Evolutionary conservation across 2,888 invertebrate genomes (phyloP).

Genomic region (Halocaridina rubra): DNA sequence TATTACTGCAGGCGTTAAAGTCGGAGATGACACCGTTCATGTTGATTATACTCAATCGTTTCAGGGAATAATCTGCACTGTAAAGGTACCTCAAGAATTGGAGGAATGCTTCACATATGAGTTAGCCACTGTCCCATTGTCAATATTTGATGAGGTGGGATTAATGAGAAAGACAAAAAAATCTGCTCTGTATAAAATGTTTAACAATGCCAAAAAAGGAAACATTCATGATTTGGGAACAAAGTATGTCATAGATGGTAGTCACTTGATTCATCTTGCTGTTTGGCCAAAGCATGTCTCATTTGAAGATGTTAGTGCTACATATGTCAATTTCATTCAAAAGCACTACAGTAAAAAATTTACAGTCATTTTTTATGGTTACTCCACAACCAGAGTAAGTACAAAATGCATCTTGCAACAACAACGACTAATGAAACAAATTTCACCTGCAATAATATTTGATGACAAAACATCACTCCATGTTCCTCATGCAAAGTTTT

Average conservation of each 20-base stretch:
- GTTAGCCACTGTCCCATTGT: constrained; percentile 25
- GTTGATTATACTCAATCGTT: constrained; percentile 31
- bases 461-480: background rate
- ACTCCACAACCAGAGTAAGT: constrained; percentile 21
- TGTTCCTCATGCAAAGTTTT: constrained; percentile 14
- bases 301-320: background rate
- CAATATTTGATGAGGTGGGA: constrained; percentile 34
- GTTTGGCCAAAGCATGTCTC: constrained; percentile 58
- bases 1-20: constrained; percentile 17
- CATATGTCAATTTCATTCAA: constrained; percentile 49
- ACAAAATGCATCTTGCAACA: constrained; percentile 51
- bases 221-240: background rate
- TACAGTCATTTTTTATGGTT: constrained; percentile 26
- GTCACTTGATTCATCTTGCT: constrained; percentile 65
- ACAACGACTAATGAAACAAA: background rate
- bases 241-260: constrained; percentile 53
- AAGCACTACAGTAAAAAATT: constrained; percentile 61
- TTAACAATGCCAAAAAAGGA: constrained; percentile 1
- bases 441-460: constrained; percentile 20
- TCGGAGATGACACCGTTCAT: constrained; percentile 32
- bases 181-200: constrained; percentile 25
- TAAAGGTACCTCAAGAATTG: constrained; percentile 33
- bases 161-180: constrained; percentile 27
- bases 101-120: constrained; percentile 29
- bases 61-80: constrained; percentile 38